Conservation (phyloP, 2,888 invertebrate genomes). For the Diadromus collaris region DNA sequence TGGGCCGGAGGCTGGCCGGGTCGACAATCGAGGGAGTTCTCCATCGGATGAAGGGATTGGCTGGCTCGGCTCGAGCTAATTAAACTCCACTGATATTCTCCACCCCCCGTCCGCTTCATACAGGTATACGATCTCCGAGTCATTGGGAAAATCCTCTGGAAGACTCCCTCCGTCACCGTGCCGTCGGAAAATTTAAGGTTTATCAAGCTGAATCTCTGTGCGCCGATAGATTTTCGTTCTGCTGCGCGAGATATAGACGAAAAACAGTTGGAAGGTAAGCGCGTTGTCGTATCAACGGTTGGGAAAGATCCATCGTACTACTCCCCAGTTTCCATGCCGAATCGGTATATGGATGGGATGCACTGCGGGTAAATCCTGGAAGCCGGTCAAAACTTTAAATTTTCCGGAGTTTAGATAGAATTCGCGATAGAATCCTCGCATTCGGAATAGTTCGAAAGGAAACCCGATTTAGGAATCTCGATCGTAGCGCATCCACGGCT, state of each 20-base stretch:
- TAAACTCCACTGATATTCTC: conserved; percentile 54
- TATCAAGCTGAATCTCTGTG: neutral
- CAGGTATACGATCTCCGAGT: conserved; percentile 29
- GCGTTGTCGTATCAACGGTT: neutral
- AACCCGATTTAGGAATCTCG: conserved; percentile 1
- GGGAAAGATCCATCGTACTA: neutral
- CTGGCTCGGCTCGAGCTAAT: conserved; percentile 44
- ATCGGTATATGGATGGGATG: conserved; percentile 8
- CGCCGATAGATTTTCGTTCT: conserved; percentile 35
- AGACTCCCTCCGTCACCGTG: neutral
- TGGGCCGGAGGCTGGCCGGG: conserved; percentile 28
- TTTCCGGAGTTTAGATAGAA: conserved; percentile 30
- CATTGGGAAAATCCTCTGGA: conserved; percentile 25
- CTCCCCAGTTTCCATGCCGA: neutral
- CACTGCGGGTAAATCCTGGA: neutral
- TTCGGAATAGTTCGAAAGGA: conserved; percentile 11
- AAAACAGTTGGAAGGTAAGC: neutral
- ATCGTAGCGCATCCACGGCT: neutral
- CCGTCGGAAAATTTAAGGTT: neutral
- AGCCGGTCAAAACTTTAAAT: conserved; percentile 24
- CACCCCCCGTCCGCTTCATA: neutral
- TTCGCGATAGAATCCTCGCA: conserved; percentile 13
- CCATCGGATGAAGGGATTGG: conserved; percentile 53
- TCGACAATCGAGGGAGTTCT: conserved; percentile 53
- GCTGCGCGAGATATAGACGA: neutral